Evolutionary conservation across 2,797 vertebrate genomes (phyloP).

Genomic region (Myotis myotis): DNA sequence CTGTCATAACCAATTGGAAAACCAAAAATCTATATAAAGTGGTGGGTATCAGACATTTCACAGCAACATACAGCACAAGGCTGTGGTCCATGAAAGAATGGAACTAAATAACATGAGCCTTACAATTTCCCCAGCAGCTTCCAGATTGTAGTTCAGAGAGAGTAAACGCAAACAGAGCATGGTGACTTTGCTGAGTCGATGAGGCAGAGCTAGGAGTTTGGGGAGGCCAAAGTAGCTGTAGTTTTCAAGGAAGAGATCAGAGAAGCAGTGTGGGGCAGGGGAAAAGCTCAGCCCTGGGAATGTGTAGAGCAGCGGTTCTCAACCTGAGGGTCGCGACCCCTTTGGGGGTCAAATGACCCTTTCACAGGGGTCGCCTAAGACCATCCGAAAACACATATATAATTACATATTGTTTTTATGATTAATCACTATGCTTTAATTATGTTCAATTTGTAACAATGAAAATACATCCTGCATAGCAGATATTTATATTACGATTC

Average conservation of each 20-base stretch:
- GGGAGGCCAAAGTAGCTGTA: neutral
- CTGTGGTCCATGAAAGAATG: neutral
- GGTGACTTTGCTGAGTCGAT: neutral
- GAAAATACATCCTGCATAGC: too few relatives aligned
- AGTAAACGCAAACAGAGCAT: neutral
- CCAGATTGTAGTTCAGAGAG: neutral
- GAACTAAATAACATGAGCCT: slow-evolving; percentile 1
- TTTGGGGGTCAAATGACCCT: too few relatives aligned
- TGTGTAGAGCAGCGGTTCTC: neutral
- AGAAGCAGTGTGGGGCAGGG: neutral
- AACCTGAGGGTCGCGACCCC: too few relatives aligned
- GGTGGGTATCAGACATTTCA: neutral
- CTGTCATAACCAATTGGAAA: slow-evolving; percentile 11
- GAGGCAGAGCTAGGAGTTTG: neutral
- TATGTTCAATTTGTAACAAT: too few relatives aligned
- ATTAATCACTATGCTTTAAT: too few relatives aligned
- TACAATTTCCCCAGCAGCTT: neutral
- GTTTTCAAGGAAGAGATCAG: neutral
- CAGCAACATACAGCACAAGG: neutral
- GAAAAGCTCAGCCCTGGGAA: too few relatives aligned
- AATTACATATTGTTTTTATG: too few relatives aligned
- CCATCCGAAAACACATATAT: too few relatives aligned
- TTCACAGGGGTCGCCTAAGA: too few relatives aligned
- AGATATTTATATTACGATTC: too few relatives aligned
- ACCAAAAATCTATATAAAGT: neutral